These are phyloP conservation scores for Pristiophorus japonicus DNA, from an alignment of 2,113 vertebrate species.

Conservation along the genomic window DNA sequence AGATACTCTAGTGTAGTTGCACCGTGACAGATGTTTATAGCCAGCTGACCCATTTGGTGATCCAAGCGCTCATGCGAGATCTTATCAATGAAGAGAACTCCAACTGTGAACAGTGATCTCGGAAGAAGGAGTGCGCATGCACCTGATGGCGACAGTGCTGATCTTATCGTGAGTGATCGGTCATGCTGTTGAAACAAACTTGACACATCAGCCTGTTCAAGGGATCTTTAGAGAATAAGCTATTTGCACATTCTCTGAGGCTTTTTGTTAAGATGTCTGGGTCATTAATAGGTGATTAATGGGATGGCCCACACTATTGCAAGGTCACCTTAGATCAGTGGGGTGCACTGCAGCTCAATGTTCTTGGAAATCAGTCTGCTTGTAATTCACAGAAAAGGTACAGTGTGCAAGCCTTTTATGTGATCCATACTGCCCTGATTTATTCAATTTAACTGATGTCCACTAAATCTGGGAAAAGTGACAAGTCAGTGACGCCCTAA, in stretches of 20 bases:
- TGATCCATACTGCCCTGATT: too few relatives aligned
- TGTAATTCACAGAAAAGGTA: too few relatives aligned
- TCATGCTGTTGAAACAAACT: background rate
- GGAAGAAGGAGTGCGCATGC: too few relatives aligned
- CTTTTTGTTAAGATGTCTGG: slow-evolving; percentile 1
- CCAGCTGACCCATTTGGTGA: too few relatives aligned
- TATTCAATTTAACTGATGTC: too few relatives aligned
- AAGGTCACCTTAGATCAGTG: slow-evolving; percentile 13
- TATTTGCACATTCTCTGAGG: background rate
- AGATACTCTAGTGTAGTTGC: background rate
- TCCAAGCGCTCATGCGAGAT: too few relatives aligned
- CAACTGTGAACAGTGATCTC: background rate
- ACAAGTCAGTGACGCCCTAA: too few relatives aligned
- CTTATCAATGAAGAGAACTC: background rate
- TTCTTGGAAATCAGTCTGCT: background rate
- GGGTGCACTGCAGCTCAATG: background rate
- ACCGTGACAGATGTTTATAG: background rate
- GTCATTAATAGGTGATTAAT: background rate
- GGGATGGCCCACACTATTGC: background rate
- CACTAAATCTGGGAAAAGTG: too few relatives aligned
- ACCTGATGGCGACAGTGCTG: background rate
- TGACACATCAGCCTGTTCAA: background rate
- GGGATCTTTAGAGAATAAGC: background rate
- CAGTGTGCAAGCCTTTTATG: too few relatives aligned
- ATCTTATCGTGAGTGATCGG: background rate